phyloP scores from a whole-genome alignment of 2,797 vertebrate genomes.

The Gambusia yucatana region DNA sequence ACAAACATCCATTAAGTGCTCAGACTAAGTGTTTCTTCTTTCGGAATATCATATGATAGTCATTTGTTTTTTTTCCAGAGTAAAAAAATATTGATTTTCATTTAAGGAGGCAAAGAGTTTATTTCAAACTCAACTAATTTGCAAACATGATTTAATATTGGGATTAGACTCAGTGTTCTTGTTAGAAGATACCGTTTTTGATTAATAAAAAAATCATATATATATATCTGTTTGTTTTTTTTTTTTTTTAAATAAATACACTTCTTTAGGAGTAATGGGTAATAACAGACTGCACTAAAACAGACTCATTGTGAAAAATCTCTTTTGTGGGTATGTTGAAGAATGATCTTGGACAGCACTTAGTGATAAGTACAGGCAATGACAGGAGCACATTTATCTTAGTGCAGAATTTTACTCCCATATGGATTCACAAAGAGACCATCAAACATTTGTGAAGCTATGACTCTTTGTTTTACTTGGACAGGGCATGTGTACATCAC shows the following conservation, averaged over 20 bases:
- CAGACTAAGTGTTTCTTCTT: slow-evolving; percentile 74
- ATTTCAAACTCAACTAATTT: slow-evolving; percentile 30
- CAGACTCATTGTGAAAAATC: not conserved
- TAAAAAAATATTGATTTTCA: slow-evolving; percentile 52
- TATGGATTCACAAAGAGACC: not conserved
- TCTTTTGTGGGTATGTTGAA: slow-evolving; percentile 7
- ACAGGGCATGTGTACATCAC: not conserved
- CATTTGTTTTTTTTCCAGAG: slow-evolving; percentile 58
- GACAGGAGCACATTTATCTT: slow-evolving; percentile 17
- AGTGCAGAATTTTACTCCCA: not conserved
- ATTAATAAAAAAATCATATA: too few relatives aligned
- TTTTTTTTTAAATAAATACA: not conserved
- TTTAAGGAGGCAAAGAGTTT: slow-evolving; percentile 39
- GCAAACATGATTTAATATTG: slow-evolving; percentile 10
- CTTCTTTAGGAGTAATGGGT: not conserved
- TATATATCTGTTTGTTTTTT: too few relatives aligned
- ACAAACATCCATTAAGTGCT: slow-evolving; percentile 71
- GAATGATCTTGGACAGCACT: slow-evolving; percentile 7
- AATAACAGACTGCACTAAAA: slow-evolving; percentile 12
- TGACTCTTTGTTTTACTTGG: not conserved
- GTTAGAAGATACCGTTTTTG: not conserved
- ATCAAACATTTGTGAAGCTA: not conserved
- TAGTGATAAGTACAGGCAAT: slow-evolving; percentile 5
- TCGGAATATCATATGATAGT: slow-evolving; percentile 70
- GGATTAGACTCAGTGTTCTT: not conserved